Conservation (phyloP, 2,113 vertebrate species). For the Crotalus helleri region DNA sequence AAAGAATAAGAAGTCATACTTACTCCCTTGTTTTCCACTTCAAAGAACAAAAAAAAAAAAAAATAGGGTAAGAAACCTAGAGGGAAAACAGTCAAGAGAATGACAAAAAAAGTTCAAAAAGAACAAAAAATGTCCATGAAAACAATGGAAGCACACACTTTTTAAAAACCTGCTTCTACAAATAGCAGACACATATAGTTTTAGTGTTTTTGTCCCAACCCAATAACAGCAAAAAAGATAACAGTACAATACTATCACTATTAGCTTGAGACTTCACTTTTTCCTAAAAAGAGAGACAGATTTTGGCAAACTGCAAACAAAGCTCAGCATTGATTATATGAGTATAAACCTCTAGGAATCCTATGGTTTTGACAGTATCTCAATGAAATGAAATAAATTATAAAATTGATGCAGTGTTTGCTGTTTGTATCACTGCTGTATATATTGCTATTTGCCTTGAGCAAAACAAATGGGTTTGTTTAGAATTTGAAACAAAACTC, state of each 20-base stretch:
- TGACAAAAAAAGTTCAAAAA: neutral
- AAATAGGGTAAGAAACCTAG: neutral
- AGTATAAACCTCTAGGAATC: neutral
- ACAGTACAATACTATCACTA: neutral
- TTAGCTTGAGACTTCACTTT: neutral
- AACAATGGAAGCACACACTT: neutral
- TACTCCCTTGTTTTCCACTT: neutral
- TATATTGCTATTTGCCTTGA: neutral
- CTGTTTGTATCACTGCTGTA: neutral
- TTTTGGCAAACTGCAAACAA: neutral
- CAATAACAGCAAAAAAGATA: neutral
- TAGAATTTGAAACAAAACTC: neutral
- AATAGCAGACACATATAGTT: neutral
- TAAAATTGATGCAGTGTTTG: neutral
- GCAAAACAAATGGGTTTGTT: neutral
- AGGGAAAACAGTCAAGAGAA: neutral
- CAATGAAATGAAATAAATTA: neutral
- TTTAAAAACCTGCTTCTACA: neutral
- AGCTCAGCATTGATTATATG: neutral
- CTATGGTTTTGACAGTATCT: neutral
- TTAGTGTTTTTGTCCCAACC: neutral
- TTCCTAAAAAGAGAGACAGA: neutral
- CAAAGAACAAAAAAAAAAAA: neutral
- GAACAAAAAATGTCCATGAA: neutral
- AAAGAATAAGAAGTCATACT: neutral